Percentiles rank a stretch among this genome's conserved stretches.
phyloP scores from a whole-genome alignment of 2,888 invertebrate genomes.

The Pristionchus arcanus region DNA sequence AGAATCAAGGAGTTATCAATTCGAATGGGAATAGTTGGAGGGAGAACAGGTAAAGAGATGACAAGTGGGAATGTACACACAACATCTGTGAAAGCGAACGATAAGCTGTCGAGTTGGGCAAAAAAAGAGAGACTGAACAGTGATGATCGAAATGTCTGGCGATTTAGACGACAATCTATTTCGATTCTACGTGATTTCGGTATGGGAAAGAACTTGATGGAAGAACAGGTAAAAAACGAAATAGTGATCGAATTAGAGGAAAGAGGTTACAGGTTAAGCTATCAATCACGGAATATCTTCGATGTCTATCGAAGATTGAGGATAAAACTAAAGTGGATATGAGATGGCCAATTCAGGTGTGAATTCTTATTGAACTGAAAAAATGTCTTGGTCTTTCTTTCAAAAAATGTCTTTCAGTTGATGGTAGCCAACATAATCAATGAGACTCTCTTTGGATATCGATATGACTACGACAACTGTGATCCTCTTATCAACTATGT shows the following conservation, averaged over 20 bases:
- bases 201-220: conserved; percentile 40
- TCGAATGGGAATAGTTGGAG: conserved; percentile 31
- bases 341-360: conserved; percentile 45
- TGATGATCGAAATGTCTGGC: background rate
- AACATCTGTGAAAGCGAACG: too few species aligned
- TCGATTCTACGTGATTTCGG: conserved; percentile 32
- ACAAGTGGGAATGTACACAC: background rate
- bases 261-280: background rate
- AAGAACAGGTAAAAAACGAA: background rate
- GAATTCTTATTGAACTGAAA: background rate
- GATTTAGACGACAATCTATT: background rate
- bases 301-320: background rate
- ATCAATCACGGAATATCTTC: conserved; percentile 20
- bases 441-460: conserved; percentile 5
- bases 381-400: background rate
- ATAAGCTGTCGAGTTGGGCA: too few species aligned
- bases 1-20: conserved; percentile 21
- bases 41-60: background rate
- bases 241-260: background rate
- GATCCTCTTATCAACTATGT: conserved; percentile 1
- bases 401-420: too few species aligned
- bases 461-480: background rate
- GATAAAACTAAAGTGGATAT: conserved; percentile 25
- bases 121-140: too few species aligned
- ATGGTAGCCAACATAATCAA: conserved; percentile 33